phyloP scores from a whole-genome alignment of 1,140 invertebrate genomes.

The Heliconius nattereri region DNA sequence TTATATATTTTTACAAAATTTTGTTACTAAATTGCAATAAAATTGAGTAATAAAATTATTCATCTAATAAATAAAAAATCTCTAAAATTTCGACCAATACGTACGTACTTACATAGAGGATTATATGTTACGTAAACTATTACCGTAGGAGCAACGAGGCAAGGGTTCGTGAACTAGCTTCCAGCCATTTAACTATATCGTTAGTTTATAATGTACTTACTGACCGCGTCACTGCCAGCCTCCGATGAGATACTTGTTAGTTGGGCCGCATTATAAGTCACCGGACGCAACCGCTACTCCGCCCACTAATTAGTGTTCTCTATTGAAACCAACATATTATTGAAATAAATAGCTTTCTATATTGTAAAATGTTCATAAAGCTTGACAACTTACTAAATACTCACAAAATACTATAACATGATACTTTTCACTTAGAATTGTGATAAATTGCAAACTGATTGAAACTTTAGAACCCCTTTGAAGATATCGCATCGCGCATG shows the following conservation, averaged over 20 bases:
- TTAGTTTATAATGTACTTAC: constrained; percentile 34
- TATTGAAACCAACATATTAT: constrained; percentile 2
- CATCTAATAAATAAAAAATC: too few species aligned
- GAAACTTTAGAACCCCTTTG: constrained; percentile 77
- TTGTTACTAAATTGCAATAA: too few species aligned
- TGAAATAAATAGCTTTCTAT: background rate
- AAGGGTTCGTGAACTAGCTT: constrained; percentile 29
- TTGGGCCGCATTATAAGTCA: constrained; percentile 33
- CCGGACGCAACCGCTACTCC: constrained; percentile 37
- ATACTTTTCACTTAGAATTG: constrained; percentile 70
- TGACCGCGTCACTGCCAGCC: constrained; percentile 30
- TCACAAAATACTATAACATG: constrained; percentile 39
- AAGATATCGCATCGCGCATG: constrained; percentile 70
- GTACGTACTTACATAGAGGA: background rate
- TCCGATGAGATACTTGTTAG: constrained; percentile 31
- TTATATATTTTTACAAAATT: too few species aligned
- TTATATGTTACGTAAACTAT: constrained; percentile 4
- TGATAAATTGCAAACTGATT: constrained; percentile 63
- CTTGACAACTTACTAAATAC: background rate
- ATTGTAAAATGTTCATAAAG: background rate
- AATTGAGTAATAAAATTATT: too few species aligned
- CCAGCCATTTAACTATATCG: constrained; percentile 22
- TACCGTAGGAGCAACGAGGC: background rate
- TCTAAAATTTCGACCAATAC: background rate
- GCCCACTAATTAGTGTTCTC: constrained; percentile 42